Evolutionary conservation across 2,113 vertebrate species (phyloP).

Genomic region (Atractosteus spatula): DNA sequence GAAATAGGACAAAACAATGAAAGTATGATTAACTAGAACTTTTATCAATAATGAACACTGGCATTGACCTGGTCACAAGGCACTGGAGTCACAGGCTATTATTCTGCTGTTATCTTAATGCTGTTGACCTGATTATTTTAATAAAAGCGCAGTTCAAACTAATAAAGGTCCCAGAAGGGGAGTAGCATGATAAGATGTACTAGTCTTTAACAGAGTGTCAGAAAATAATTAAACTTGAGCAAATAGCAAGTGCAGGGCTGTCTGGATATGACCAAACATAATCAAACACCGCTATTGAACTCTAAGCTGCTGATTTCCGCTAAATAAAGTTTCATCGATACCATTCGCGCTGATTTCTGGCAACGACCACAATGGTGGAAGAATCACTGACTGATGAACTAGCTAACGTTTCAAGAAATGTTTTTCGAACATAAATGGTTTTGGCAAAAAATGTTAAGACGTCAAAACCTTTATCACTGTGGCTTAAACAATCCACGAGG

Average conservation of each 20-base stretch:
- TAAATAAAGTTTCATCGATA: constrained; percentile 7
- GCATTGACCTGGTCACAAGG: too few species aligned
- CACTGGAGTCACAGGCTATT: background rate
- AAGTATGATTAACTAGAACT: too few species aligned
- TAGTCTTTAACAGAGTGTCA: constrained; percentile 6
- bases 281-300: background rate
- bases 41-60: too few species aligned
- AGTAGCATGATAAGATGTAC: constrained; percentile 11
- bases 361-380: too few species aligned
- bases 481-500: too few species aligned
- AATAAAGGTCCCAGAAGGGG: background rate
- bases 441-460: too few species aligned
- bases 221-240: constrained; percentile 26
- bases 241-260: constrained; percentile 1
- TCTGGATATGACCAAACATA: background rate
- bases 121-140: constrained; percentile 9
- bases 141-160: constrained; percentile 21
- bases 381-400: too few species aligned
- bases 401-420: too few species aligned
- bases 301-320: background rate
- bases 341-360: too few species aligned
- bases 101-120: constrained; percentile 2
- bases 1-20: too few species aligned
- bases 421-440: too few species aligned
- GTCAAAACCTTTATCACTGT: too few species aligned